Base-by-base conservation (phyloP, 2,113 vertebrate species). In the Leptobrachium leishanense region DNA sequence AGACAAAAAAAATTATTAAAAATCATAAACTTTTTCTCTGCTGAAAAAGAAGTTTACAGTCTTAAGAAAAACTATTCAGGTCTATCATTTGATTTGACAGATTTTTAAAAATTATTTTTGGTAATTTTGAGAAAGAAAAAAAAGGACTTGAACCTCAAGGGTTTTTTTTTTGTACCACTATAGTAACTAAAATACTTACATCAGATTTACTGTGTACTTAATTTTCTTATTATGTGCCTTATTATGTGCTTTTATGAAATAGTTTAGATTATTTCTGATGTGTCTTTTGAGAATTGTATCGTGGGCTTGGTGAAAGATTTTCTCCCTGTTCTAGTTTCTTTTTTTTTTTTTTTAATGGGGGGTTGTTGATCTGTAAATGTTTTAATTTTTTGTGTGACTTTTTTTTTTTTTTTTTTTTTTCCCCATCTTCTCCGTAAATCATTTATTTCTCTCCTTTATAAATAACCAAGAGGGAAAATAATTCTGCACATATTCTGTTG, bases 61-160 rank as follows among this genome's bases (percentile, higher is more conserved):
- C 85, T 90, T 90, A 86, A 40, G 72, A 85, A 85, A 31, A 46
- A 92, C 90, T 92, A 93, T 90, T 94, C 92, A 94, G 92, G 90
- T 94, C 88, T 92, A 70, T 92, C 85, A 88, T 91, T 91, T 89
- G 83, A 85, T 91, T 94, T 94, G 86, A 90, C 86, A 91, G 89
- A 84, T 93, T 93, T 94, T 94, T 92, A 90, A 90, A 87, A 92
- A 91, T 92, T 94, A 92, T 93, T 94, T 96, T 95, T 94, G 87
- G 90, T 92, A 92, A 93, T 82, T 85, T 91, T 93, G 77, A 87
- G 77, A 87, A 59, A 59, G 13, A 57, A 57, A 57, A 87, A 89
- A 88, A 85, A 82, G 90, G 89, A 88, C 81, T 82, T 81, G 84
- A 90, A 90, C 88, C 84, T 93, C 81, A 87, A 87, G 76, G 88